Evolutionary conservation across 1,140 invertebrate species (phyloP), one percentile per base, ranked within the genome.

Genomic region (Drosophila repleta): DNA sequence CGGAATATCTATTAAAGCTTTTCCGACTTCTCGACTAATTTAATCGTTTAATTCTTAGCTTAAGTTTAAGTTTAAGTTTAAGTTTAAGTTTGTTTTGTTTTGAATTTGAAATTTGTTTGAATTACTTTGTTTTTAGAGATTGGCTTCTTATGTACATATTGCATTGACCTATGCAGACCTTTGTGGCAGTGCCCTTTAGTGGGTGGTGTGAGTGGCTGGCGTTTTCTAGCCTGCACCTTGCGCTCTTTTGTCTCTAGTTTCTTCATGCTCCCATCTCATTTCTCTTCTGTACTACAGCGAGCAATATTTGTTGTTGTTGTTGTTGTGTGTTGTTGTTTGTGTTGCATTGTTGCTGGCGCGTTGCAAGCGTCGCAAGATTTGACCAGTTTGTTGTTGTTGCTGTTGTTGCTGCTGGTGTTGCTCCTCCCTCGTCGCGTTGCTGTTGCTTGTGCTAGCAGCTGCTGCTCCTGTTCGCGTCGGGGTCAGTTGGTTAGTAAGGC

Each of bases 381-480:
- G 69, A 13, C 66, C 57, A 20, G 39, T 17, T n/a, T 51, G 46
- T 15, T 52, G 43, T 8, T 49, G 67, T 46, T 63, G 62, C 10
- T 56, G 74, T 21, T 74, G 77, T 72, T 41, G 24, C 41, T 45
- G 20, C 4, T 39, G 32, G 26, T 48, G 24, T 18, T 46, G 35
- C 48, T 57, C 49, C 37, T 48, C 52, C 56, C 41, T 21, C 55
- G 52, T 21, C 29, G 11, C 41, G 24, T 52, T 4, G 18, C 48
- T 51, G 48, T 51, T 60, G 64, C 60, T 55, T 39, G 62, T 56
- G 61, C 60, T 69, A 87, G 90, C 76, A 81, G 73, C 76, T 87
- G 90, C 90, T 90, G 90, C 90, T 90, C 89, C 89, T 91, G 73
- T 72, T 74, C 63, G 57, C 62, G 76, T 74, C 41, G 53, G 35